phyloP scores from a whole-genome alignment of 2,888 invertebrate genomes.

The Actias luna region DNA sequence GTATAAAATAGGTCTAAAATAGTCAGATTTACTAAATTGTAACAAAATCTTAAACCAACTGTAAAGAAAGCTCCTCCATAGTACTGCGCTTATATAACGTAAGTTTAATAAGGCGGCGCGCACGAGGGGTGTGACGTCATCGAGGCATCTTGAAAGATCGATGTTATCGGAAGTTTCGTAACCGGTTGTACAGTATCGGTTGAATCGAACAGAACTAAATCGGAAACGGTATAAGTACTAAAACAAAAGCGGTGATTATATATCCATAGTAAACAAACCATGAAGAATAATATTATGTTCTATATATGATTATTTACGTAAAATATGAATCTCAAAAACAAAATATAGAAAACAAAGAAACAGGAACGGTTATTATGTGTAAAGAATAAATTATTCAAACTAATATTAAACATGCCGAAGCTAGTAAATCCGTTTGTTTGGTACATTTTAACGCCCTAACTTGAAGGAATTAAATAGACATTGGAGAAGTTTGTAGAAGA shows the following conservation, averaged over 20 bases:
- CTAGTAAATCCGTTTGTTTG: no score
- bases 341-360: no score
- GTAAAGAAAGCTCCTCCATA: slow-evolving; percentile 28
- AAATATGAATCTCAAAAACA: background rate
- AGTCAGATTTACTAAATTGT: background rate
- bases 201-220: slow-evolving; percentile 48
- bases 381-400: no score
- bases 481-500: no score
- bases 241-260: slow-evolving; percentile 21
- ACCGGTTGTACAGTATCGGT: slow-evolving; percentile 53
- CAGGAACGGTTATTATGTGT: no score
- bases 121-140: slow-evolving; percentile 50
- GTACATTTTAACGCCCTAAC: no score
- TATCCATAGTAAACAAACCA: background rate
- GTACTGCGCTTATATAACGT: slow-evolving; percentile 65
- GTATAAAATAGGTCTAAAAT: background rate
- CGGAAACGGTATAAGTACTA: slow-evolving; percentile 32
- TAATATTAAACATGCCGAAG: no score
- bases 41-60: slow-evolving; percentile 2
- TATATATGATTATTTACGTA: background rate
- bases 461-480: no score
- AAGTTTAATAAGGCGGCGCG: slow-evolving; percentile 56
- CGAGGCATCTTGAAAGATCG: slow-evolving; percentile 67
- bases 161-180: slow-evolving; percentile 70
- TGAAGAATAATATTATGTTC: background rate